Conservation (phyloP, 1,140 invertebrate genomes). For the Metaphire vulgaris region DNA sequence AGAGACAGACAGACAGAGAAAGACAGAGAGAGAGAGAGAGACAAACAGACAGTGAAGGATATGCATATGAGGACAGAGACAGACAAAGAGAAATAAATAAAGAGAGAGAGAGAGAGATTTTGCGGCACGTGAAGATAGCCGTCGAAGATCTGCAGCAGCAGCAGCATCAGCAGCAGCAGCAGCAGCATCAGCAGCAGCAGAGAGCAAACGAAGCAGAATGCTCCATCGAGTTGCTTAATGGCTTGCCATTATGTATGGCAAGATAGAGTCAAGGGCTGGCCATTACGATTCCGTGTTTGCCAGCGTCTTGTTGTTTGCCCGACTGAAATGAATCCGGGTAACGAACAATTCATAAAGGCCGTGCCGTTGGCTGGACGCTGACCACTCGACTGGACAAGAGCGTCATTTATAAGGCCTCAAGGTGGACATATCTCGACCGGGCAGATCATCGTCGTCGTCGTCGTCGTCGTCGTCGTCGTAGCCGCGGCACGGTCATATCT, state of each 20-base stretch:
- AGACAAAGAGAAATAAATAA: too few species aligned
- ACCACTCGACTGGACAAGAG: neutral
- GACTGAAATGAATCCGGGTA: neutral
- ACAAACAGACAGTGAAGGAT: too few species aligned
- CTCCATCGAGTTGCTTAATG: neutral
- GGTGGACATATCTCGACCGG: neutral
- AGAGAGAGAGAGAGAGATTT: too few species aligned
- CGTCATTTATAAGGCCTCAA: neutral
- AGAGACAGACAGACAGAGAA: too few species aligned
- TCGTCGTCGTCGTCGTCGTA: too few species aligned
- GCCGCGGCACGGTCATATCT: too few species aligned
- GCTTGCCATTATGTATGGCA: neutral
- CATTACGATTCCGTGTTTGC: neutral
- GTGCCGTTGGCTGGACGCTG: neutral
- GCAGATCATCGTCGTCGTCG: neutral
- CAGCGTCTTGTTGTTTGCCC: neutral
- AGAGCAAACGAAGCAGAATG: neutral
- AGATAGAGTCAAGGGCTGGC: neutral
- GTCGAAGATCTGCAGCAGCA: too few species aligned
- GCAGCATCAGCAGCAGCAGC: too few species aligned
- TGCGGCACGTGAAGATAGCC: too few species aligned
- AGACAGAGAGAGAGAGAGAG: too few species aligned
- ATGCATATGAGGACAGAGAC: too few species aligned
- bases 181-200: too few species aligned
- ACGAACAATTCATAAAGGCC: slow-evolving; percentile 2